A percentile compares a stretch with the other conserved stretches of the same genome.
Conservation (phyloP, 2,797 vertebrate species). For the Bucorvus abyssinicus region DNA sequence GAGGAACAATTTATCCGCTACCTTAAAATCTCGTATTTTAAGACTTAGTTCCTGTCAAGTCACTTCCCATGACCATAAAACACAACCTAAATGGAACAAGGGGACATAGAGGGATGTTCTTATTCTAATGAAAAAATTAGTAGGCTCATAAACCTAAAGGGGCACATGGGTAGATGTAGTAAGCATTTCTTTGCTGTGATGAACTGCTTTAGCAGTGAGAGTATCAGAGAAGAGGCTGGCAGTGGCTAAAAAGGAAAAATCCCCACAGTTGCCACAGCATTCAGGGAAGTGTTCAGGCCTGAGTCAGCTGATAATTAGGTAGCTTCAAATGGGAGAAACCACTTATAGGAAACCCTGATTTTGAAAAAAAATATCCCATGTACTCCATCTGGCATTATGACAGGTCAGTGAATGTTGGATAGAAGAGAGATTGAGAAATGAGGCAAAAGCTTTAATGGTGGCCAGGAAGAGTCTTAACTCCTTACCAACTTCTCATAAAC, state of each 20-base stretch:
- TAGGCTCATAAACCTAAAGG: background rate
- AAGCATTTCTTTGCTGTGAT: constrained; percentile 15
- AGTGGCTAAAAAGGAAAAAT: constrained; percentile 36
- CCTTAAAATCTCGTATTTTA: background rate
- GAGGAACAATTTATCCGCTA: background rate
- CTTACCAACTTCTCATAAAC: background rate
- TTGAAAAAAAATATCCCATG: background rate
- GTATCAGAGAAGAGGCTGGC: background rate
- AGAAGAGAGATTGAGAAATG: background rate
- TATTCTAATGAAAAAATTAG: constrained; percentile 38
- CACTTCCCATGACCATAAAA: background rate
- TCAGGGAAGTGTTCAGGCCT: constrained; percentile 1
- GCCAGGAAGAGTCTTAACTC: background rate
- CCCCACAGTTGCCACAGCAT: background rate
- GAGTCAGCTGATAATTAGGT: constrained; percentile 26
- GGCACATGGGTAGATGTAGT: background rate
- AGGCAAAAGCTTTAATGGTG: background rate
- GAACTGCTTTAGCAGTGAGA: background rate
- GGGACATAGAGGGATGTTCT: background rate
- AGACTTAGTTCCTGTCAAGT: background rate
- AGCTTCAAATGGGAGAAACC: background rate
- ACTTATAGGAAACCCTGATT: background rate
- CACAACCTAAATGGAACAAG: background rate
- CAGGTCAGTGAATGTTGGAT: background rate
- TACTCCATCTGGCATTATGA: background rate